These are phyloP conservation scores for Crenichthys baileyi DNA, from an alignment of 2,797 vertebrate species.

Conservation along the genomic window DNA sequence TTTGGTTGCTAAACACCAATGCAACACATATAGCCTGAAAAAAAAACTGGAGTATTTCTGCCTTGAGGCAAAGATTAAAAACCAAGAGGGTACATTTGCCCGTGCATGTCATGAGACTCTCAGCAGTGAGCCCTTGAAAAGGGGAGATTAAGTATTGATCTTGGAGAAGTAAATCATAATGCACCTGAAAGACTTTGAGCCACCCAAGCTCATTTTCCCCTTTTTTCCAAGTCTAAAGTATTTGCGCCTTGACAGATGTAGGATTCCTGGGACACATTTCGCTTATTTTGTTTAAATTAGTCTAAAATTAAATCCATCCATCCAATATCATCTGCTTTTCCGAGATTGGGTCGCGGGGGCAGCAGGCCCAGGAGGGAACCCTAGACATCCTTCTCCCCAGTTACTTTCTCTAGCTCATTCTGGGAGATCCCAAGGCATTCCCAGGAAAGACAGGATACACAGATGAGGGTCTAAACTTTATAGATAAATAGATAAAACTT, in stretches of 20 bases:
- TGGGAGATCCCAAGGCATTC: too few relatives aligned
- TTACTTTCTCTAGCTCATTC: too few relatives aligned
- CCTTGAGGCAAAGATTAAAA: slow-evolving; percentile 4
- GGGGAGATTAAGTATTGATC: background rate
- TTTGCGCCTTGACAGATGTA: background rate
- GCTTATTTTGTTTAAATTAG: background rate
- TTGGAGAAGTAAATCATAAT: background rate
- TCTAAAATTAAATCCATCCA: background rate
- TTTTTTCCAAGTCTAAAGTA: background rate
- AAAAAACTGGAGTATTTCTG: background rate
- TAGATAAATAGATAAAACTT: too few relatives aligned
- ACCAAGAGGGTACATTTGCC: background rate
- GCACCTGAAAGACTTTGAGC: background rate
- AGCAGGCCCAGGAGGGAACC: too few relatives aligned
- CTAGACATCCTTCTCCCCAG: too few relatives aligned
- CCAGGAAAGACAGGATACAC: too few relatives aligned
- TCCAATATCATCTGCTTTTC: too few relatives aligned
- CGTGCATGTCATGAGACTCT: background rate
- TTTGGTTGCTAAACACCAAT: background rate
- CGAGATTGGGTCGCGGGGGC: too few relatives aligned
- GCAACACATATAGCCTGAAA: background rate
- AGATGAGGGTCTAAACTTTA: too few relatives aligned
- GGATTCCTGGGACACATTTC: background rate
- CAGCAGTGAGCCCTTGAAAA: background rate
- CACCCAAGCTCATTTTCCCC: background rate